These are phyloP conservation scores for Kryptolebias marmoratus DNA, from an alignment of 2,113 vertebrate genomes.

Conservation along the genomic window DNA sequence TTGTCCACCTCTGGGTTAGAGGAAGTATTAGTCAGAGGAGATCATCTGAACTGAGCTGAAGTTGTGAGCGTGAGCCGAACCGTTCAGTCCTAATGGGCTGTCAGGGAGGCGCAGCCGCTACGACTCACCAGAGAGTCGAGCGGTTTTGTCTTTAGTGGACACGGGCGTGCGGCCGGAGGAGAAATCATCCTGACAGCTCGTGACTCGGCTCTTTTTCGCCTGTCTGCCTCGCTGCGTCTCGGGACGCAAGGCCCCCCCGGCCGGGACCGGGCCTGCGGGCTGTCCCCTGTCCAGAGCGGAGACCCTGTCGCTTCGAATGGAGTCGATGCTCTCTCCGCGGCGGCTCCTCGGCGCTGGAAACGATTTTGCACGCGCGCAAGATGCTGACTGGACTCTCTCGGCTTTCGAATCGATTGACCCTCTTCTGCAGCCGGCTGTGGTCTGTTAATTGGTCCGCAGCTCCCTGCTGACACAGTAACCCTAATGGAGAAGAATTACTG, in stretches of 20 bases:
- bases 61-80: conserved; percentile 7
- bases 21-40: conserved; percentile 6
- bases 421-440: conserved; percentile 59
- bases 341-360: conserved; percentile 37
- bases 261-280: conserved; percentile 15
- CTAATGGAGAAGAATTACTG: conserved; percentile 74
- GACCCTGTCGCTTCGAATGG: conserved; percentile 51
- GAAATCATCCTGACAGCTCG: conserved; percentile 71
- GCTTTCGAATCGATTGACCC: conserved; percentile 71
- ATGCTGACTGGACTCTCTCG: conserved; percentile 52
- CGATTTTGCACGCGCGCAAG: conserved; percentile 63
- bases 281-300: conserved; percentile 37
- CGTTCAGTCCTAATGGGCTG: conserved; percentile 38
- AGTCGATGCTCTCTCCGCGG: conserved; percentile 5
- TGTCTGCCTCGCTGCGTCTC: conserved; percentile 63
- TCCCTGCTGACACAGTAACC: conserved; percentile 81
- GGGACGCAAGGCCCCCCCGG: conserved; percentile 32
- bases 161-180: conserved; percentile 27
- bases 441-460: conserved; percentile 73
- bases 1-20: background rate
- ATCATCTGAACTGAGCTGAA: conserved; percentile 29
- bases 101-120: conserved; percentile 47
- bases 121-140: conserved; percentile 21
- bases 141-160: conserved; percentile 33
- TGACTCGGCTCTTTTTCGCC: conserved; percentile 68